A percentile compares a stretch with the other conserved stretches of the same genome.
Evolutionary conservation across 1,140 invertebrate genomes (phyloP).

Genomic region (Aphaenogaster ashmeadi): DNA sequence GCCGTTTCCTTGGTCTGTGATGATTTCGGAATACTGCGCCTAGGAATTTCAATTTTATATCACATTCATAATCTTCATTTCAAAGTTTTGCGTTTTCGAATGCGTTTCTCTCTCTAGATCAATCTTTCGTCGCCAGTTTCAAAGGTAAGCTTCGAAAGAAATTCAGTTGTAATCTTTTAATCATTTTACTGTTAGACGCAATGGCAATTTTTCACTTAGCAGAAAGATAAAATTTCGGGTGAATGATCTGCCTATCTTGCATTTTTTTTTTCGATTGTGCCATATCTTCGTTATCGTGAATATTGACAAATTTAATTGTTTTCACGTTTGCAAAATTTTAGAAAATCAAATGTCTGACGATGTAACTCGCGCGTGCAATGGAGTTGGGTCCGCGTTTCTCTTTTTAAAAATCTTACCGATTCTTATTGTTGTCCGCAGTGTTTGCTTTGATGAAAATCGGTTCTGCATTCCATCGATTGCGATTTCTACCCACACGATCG

Average conservation of each 20-base stretch:
- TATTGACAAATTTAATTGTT: slow-evolving; percentile 37
- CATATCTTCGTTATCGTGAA: slow-evolving; percentile 67
- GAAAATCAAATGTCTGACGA: not conserved
- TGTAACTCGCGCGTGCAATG: slow-evolving; percentile 37
- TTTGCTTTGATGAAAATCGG: slow-evolving; percentile 61
- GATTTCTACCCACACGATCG: slow-evolving; percentile 27
- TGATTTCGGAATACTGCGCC: slow-evolving; percentile 28
- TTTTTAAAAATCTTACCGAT: slow-evolving; percentile 14
- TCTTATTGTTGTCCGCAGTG: slow-evolving; percentile 5
- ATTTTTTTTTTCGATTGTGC: slow-evolving; percentile 73
- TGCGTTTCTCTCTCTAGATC: slow-evolving; percentile 11
- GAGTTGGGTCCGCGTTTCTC: slow-evolving; percentile 34
- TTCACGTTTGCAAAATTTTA: slow-evolving; percentile 51
- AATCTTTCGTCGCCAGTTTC: slow-evolving; percentile 76
- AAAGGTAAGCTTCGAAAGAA: slow-evolving; percentile 72
- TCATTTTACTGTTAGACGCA: slow-evolving; percentile 8
- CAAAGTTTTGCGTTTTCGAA: not conserved
- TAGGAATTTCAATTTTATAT: slow-evolving; percentile 18
- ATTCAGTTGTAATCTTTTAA: not conserved
- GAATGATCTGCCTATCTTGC: slow-evolving; percentile 36
- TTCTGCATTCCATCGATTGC: slow-evolving; percentile 73
- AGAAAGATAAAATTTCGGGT: slow-evolving; percentile 39
- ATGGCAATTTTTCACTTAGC: slow-evolving; percentile 18
- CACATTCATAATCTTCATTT: not conserved
- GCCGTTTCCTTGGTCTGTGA: slow-evolving; percentile 21